Base-by-base conservation (phyloP, 2,888 invertebrate genomes). In the Lasioglossum vierecki region DNA sequence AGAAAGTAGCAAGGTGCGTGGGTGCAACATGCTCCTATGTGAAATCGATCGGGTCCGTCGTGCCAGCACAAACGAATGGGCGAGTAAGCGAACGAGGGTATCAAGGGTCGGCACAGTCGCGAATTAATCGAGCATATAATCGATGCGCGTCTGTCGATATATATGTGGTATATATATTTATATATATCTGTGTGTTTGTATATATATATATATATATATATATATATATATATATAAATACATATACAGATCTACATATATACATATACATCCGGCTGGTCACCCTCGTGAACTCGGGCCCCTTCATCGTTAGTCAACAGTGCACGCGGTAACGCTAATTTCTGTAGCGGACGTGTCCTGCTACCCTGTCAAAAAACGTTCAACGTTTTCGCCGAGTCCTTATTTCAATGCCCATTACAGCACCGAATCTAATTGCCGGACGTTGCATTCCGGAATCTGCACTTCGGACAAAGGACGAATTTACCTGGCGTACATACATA, bases 101-200 rank as follows among this genome's bases (percentile, higher is more conserved):
- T 90, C 91, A 90, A 92, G 90, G 92, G 92, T 91, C 91, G 92
- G 90, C 84, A 92, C 90, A 92, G 92, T 91, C 91, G 93, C 93
- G 93, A 94, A 94, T 94, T 94, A 94, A 94, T 94, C 94, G 94
- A 94, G 94, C 94, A 93, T 93, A 94, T 94, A 94, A 94, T 94
- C 94, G 94, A 94, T 94, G 94, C 93, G 92, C 88, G 90, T 89
- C 89, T 91, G 92, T 92, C 92, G 93, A 93, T 26, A 46, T 26
- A 46, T 30, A 30, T 30, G 30, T 30, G 30, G 1, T 53, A 53
- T n/a, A 57, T n/a, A 57, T 11, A n/a, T 6, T 11, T n/a, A n/a
- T 4, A 57, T n/a, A 57, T 9, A 57, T 0, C 30, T 30, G 30
- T 30, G 30, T 30, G 30, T n/a, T n/a, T 9, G 1, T 53, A 53